phyloP scores from a whole-genome alignment of 2,888 invertebrate species.

The Drosophila pullipes region DNA sequence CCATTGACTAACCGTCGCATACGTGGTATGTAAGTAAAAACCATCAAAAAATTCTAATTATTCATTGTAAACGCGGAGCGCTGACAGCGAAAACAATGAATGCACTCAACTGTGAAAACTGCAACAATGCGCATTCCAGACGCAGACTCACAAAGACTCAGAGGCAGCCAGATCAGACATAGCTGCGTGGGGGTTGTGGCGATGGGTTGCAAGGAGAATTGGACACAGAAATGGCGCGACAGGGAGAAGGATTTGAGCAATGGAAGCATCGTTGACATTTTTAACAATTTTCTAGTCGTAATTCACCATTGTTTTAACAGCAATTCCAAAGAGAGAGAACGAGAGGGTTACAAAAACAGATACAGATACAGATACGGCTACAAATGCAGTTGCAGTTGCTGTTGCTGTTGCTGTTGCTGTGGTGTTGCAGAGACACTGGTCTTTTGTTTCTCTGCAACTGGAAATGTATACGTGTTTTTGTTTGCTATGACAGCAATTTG shows the following conservation, averaged over 20 bases:
- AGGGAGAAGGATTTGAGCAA: conserved; percentile 65
- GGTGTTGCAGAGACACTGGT: conserved; percentile 23
- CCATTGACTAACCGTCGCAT: conserved; percentile 3
- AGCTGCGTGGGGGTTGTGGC: not conserved
- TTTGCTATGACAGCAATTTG: conserved; percentile 69
- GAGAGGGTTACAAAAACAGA: conserved; percentile 4
- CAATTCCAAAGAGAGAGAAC: conserved; percentile 32
- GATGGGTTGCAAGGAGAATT: not conserved
- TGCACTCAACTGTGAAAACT: conserved; percentile 75
- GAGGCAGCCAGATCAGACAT: conserved; percentile 11
- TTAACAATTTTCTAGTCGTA: conserved; percentile 79
- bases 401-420: conserved; percentile 18
- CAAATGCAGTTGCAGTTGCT: conserved; percentile 11
- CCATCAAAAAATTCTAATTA: conserved; percentile 72
- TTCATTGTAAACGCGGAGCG: conserved; percentile 74
- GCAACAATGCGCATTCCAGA: conserved; percentile 73
- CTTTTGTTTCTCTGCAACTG: not conserved
- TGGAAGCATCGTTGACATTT: conserved; percentile 73
- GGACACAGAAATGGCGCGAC: conserved; percentile 55
- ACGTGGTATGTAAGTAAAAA: conserved; percentile 25
- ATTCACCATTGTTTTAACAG: conserved; percentile 73
- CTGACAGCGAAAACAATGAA: conserved; percentile 75
- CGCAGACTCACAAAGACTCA: conserved; percentile 27
- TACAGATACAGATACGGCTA: conserved; percentile 8
- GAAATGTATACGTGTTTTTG: conserved; percentile 18